Evolutionary conservation across 1,140 invertebrate species (phyloP).

Genomic region (Ganaspis sp.): DNA sequence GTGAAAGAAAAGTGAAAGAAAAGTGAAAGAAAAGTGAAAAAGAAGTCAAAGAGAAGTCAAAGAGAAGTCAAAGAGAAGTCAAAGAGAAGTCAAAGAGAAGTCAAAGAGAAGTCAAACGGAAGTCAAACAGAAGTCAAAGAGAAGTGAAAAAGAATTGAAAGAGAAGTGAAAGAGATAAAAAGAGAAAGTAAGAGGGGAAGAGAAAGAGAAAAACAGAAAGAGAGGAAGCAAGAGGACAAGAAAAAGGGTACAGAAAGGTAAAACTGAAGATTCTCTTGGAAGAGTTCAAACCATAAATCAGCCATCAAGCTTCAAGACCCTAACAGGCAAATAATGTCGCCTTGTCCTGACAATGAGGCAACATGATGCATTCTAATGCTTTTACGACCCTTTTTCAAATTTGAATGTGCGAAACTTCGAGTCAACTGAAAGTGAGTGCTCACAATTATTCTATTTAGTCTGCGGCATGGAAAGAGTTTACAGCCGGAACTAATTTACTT

Average conservation of each 20-base stretch:
- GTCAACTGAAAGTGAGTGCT: not conserved
- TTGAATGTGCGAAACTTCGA: constrained; percentile 10
- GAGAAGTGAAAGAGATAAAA: not conserved
- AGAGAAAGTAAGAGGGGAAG: not conserved
- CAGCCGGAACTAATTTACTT: constrained; percentile 1
- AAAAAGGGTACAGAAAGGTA: not conserved
- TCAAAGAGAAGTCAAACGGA: too few species aligned
- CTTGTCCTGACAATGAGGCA: not conserved
- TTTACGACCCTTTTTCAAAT: constrained; percentile 19
- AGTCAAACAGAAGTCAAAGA: too few species aligned
- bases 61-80: too few species aligned
- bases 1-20: too few species aligned
- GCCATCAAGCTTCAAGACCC: not conserved
- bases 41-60: too few species aligned
- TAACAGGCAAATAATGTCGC: constrained; percentile 28
- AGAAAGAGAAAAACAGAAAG: not conserved
- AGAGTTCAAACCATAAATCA: constrained; percentile 17
- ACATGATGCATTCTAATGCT: constrained; percentile 24
- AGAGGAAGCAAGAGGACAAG: not conserved
- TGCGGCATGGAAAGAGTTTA: not conserved
- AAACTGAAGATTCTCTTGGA: not conserved
- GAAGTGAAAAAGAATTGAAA: not conserved
- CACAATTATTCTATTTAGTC: not conserved
- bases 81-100: too few species aligned
- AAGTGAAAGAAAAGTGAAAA: too few species aligned